phyloP scores from a whole-genome alignment of 1,140 invertebrate genomes.

The Sesamia nonagrioides region DNA sequence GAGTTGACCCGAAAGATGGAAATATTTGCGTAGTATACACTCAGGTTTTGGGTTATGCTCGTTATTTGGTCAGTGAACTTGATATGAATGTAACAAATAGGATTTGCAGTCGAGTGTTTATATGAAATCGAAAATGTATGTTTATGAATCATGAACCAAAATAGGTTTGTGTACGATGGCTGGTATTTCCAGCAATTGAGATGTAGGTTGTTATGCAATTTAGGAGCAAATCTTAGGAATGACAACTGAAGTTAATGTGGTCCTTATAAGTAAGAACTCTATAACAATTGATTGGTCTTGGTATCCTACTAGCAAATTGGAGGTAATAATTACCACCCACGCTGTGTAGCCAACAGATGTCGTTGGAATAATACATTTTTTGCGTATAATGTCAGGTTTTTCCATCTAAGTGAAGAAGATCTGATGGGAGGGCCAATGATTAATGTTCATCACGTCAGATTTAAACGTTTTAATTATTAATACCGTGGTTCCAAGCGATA shows the following conservation, averaged over 20 bases:
- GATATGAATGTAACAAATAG: slow-evolving; percentile 53
- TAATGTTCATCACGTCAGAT: slow-evolving; percentile 27
- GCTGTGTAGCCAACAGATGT: slow-evolving; percentile 47
- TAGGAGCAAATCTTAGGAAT: slow-evolving; percentile 34
- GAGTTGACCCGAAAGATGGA: slow-evolving; percentile 25
- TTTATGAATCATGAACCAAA: slow-evolving; percentile 58
- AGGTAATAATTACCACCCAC: slow-evolving; percentile 58
- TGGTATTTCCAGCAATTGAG: slow-evolving; percentile 39
- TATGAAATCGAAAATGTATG: slow-evolving; percentile 56
- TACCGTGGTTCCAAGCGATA: not conserved
- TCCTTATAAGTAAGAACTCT: slow-evolving; percentile 23
- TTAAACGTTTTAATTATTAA: slow-evolving; percentile 25
- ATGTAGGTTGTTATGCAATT: slow-evolving; percentile 32
- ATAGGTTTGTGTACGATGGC: slow-evolving; percentile 42
- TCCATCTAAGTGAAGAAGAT: slow-evolving; percentile 35
- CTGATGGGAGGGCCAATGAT: slow-evolving; percentile 25
- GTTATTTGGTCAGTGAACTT: slow-evolving; percentile 63
- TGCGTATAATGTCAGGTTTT: slow-evolving; percentile 25
- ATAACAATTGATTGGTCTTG: slow-evolving; percentile 39
- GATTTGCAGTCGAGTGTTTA: slow-evolving; percentile 58
- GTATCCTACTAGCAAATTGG: slow-evolving; percentile 29
- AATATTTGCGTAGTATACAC: slow-evolving; percentile 2
- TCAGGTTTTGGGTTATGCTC: slow-evolving; percentile 38
- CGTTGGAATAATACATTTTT: slow-evolving; percentile 26
- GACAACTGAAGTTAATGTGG: slow-evolving; percentile 49